Conservation (phyloP, 1,140 invertebrate genomes). For the Maconellicoccus hirsutus region DNA sequence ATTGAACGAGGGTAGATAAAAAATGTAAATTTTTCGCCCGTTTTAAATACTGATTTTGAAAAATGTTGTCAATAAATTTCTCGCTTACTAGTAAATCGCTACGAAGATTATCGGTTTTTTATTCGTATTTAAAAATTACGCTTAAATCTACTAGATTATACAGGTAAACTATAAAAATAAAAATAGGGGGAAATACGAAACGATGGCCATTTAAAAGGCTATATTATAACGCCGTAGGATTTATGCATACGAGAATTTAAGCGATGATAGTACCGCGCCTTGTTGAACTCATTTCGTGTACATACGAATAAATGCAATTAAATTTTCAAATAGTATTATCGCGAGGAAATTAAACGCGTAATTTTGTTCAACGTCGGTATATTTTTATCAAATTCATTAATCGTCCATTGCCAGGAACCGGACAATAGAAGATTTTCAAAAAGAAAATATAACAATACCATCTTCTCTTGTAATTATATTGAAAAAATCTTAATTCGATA, state of each 20-base stretch:
- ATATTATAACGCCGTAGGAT: neutral
- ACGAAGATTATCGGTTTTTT: neutral
- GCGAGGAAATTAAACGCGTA: too few species aligned
- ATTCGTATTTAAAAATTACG: neutral
- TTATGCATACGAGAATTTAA: slow-evolving; percentile 5
- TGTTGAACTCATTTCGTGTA: too few species aligned
- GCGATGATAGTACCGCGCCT: neutral
- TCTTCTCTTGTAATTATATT: too few species aligned
- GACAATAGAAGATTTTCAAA: too few species aligned
- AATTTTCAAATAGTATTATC: neutral
- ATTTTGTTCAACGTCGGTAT: too few species aligned
- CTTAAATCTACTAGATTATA: neutral
- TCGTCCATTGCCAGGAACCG: too few species aligned
- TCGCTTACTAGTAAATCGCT: neutral
- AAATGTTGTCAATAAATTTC: neutral
- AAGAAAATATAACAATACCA: too few species aligned
- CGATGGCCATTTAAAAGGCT: neutral
- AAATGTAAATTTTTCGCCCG: neutral
- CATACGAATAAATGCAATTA: neutral
- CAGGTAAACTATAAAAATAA: neutral
- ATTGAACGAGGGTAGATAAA: neutral
- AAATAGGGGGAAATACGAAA: neutral
- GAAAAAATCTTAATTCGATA: too few species aligned
- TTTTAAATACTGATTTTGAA: slow-evolving; percentile 1
- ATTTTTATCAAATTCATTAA: too few species aligned